phyloP scores from a whole-genome alignment of 2,888 invertebrate species.

The Tupiocoris notatus region DNA sequence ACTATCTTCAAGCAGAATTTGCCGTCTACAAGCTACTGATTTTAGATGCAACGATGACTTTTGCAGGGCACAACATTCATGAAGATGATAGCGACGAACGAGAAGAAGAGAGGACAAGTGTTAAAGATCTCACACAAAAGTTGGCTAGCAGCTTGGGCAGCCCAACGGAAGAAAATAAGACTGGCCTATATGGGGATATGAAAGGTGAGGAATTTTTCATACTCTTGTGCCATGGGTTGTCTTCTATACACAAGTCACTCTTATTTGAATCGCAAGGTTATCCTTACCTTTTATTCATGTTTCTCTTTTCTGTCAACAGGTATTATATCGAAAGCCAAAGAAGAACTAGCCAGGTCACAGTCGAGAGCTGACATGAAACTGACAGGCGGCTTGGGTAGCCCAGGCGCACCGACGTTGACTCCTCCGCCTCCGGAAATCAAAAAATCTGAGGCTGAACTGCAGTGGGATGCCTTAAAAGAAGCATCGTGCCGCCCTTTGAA shows the following conservation, averaged over 20 bases:
- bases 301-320: slow-evolving; percentile 52
- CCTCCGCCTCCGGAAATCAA: slow-evolving; percentile 66
- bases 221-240: too few relatives aligned
- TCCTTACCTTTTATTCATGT: not conserved
- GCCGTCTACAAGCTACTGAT: too few relatives aligned
- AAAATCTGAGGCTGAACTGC: slow-evolving; percentile 84
- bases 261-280: too few relatives aligned
- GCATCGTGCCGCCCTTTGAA: slow-evolving; percentile 73
- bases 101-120: slow-evolving; percentile 61
- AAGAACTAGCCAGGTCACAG: slow-evolving; percentile 55
- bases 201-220: slow-evolving; percentile 61
- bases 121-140: slow-evolving; percentile 84
- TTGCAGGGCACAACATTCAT: slow-evolving; percentile 22
- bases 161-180: slow-evolving; percentile 54
- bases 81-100: slow-evolving; percentile 20
- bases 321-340: slow-evolving; percentile 89
- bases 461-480: slow-evolving; percentile 90
- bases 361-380: slow-evolving; percentile 35
- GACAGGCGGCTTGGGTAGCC: slow-evolving; percentile 65
- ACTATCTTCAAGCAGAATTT: too few relatives aligned
- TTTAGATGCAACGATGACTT: not conserved
- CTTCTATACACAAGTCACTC: too few relatives aligned
- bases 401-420: slow-evolving; percentile 54
- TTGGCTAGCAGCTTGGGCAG: slow-evolving; percentile 64
- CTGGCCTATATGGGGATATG: slow-evolving; percentile 74